These are phyloP conservation scores for Phrynocephalus vlangalii DNA, from an alignment of 2,797 vertebrate genomes.

Conservation along the genomic window DNA sequence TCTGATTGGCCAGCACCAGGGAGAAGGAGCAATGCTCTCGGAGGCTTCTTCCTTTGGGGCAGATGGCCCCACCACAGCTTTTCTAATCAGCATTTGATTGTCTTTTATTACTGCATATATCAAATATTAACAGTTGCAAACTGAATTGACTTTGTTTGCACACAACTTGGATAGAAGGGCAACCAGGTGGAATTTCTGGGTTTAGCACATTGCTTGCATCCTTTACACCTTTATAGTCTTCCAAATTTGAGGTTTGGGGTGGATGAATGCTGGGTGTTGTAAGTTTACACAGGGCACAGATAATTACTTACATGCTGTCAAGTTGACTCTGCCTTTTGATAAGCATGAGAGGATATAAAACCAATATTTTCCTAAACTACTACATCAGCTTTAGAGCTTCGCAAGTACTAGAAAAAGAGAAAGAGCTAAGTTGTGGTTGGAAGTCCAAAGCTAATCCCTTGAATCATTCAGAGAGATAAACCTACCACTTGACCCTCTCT, in stretches of 20 bases:
- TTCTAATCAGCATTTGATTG: no score
- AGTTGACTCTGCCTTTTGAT: no score
- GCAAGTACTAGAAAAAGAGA: not conserved
- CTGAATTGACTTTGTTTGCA: not conserved
- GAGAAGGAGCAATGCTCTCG: no score
- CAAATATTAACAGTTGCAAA: not conserved
- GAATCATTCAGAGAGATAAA: not conserved
- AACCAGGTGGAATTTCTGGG: not conserved
- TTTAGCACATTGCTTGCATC: not conserved
- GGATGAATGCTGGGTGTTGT: not conserved
- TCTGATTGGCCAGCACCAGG: no score
- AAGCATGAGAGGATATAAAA: not conserved
- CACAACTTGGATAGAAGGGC: not conserved
- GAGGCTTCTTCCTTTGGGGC: not conserved
- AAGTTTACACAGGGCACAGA: not conserved
- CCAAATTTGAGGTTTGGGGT: not conserved
- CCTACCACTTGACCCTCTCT: not conserved
- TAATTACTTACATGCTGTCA: not conserved
- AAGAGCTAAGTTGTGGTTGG: not conserved
- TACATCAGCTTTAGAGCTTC: not conserved
- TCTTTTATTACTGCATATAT: not conserved
- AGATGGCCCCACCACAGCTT: not conserved
- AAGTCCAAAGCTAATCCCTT: not conserved
- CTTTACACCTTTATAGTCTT: not conserved
- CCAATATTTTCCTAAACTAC: not conserved